Percentiles rank a stretch among this genome's conserved stretches.
Evolutionary conservation across 2,113 vertebrate genomes (phyloP).

Genomic region (Odontophorus gujanensis): DNA sequence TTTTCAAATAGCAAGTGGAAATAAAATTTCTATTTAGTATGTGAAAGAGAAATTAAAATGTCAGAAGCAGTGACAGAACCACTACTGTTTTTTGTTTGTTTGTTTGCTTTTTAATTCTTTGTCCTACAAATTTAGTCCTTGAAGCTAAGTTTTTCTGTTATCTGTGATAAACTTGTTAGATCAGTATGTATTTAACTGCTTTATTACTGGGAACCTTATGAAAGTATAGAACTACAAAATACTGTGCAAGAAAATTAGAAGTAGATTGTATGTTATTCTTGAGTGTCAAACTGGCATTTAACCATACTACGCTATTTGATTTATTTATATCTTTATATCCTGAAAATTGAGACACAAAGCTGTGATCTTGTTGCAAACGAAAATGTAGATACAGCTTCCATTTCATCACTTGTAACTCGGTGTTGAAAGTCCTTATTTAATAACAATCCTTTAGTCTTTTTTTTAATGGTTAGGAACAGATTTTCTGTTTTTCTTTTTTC

Average conservation of each 20-base stretch:
- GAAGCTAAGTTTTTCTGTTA: background rate
- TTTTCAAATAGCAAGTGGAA: background rate
- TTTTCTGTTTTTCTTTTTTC: background rate
- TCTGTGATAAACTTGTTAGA: background rate
- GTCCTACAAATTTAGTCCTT: background rate
- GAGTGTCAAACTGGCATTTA: background rate
- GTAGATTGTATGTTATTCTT: background rate
- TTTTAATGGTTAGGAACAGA: background rate
- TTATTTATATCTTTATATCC: background rate
- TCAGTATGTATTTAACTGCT: background rate
- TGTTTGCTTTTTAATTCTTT: background rate
- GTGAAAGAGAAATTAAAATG: background rate
- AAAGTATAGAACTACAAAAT: background rate
- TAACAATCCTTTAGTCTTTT: background rate
- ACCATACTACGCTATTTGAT: no score
- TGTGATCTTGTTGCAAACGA: background rate
- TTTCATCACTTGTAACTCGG: rapidly evolving
- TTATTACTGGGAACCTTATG: background rate
- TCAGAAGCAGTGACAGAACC: background rate
- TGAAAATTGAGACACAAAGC: background rate
- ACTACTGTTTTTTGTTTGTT: background rate
- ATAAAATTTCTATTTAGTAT: background rate
- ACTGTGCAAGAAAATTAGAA: background rate
- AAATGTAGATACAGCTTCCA: background rate
- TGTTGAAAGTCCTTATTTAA: background rate